Conservation (phyloP, 2,797 vertebrate genomes). For the Basileuterus tristriatus region DNA sequence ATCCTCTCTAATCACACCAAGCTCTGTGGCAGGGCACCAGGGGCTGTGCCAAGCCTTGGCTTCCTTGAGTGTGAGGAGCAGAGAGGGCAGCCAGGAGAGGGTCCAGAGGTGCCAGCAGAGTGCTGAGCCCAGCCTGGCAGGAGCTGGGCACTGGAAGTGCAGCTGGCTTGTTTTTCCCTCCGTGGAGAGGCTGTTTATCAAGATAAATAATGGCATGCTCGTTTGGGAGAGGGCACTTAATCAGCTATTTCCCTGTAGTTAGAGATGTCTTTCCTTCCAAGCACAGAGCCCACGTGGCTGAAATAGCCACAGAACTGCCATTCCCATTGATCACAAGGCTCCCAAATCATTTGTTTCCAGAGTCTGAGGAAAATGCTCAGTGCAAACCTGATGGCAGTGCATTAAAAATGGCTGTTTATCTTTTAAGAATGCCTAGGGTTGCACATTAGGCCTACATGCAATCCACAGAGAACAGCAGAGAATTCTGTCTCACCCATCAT, state of each 20-base stretch:
- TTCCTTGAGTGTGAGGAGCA: not conserved
- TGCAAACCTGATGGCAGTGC: conserved; percentile 4
- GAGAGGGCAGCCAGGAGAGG: not conserved
- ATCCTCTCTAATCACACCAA: not conserved
- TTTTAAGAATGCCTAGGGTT: not conserved
- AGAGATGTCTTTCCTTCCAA: conserved; percentile 46
- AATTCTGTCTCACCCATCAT: not conserved
- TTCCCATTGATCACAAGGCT: not conserved
- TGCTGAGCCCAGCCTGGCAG: not conserved
- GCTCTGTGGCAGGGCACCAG: not conserved
- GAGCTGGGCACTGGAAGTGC: not conserved
- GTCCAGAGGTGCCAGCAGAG: not conserved
- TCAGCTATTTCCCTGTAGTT: conserved; percentile 40
- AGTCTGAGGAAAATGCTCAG: not conserved
- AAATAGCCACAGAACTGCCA: conserved; percentile 13
- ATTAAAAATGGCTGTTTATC: conserved; percentile 37
- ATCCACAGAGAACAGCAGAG: not conserved
- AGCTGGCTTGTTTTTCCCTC: not conserved
- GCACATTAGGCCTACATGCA: rapidly evolving
- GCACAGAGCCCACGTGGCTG: not conserved
- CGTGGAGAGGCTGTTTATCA: conserved; percentile 14
- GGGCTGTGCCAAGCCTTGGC: not conserved
- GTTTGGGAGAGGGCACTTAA: conserved; percentile 15
- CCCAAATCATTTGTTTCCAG: not conserved
- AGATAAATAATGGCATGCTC: conserved; percentile 32